Evolutionary conservation across 2,113 vertebrate species (phyloP).

Genomic region (Psammodynastes pulverulentus): DNA sequence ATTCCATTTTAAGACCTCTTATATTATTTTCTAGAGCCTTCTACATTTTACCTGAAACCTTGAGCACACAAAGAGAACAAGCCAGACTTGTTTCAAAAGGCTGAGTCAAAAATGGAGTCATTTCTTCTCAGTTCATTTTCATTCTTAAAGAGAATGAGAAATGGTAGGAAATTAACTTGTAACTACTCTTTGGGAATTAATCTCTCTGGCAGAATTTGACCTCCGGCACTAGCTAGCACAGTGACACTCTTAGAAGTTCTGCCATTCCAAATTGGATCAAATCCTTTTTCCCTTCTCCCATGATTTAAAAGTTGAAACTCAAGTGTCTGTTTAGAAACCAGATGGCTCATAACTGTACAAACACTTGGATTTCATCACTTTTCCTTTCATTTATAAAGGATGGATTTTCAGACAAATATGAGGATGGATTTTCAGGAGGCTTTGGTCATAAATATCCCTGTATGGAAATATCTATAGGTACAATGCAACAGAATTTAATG

Average conservation of each 20-base stretch:
- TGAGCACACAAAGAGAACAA: background rate
- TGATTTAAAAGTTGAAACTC: background rate
- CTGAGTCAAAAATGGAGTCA: conserved; percentile 1
- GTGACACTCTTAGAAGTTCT: background rate
- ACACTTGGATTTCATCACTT: background rate
- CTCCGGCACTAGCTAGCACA: background rate
- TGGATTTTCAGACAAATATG: background rate
- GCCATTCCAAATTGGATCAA: background rate
- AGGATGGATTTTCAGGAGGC: background rate
- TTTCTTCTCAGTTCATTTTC: conserved; percentile 19
- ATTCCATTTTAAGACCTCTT: conserved; percentile 5
- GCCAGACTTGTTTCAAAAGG: background rate
- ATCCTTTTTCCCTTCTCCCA: background rate
- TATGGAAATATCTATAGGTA: background rate
- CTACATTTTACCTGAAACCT: conserved; percentile 3
- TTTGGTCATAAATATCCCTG: background rate
- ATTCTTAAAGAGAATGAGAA: conserved; percentile 1
- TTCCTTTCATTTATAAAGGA: background rate
- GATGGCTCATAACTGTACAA: background rate
- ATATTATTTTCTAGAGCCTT: background rate
- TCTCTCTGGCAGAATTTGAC: conserved; percentile 2
- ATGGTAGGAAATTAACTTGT: background rate
- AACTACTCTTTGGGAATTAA: background rate
- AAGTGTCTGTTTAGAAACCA: background rate
- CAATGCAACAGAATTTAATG: background rate